A percentile compares a stretch with the other conserved stretches of the same genome.
Evolutionary conservation across 1,140 invertebrate genomes (phyloP).

Genomic region (Psilanteris sp.): DNA sequence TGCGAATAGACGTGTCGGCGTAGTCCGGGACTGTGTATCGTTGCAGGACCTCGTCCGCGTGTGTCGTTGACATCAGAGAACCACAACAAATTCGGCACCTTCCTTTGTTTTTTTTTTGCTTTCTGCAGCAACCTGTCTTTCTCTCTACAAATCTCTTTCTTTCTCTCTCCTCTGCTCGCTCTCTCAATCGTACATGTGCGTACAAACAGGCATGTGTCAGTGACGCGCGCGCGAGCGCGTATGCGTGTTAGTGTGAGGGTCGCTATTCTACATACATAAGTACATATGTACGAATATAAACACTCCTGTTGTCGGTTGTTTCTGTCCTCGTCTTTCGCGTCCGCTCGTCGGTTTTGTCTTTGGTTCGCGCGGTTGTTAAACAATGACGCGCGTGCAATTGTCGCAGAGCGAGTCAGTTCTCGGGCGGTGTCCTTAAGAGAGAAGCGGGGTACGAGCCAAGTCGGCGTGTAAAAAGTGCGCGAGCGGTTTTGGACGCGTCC

Average conservation of each 20-base stretch:
- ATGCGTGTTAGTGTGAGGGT: no score
- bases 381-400: no score
- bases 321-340: no score
- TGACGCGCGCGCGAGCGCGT: no score
- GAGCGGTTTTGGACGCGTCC: not conserved
- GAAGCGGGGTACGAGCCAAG: not conserved
- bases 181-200: no score
- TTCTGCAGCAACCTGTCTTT: no score
- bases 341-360: not conserved
- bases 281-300: not conserved
- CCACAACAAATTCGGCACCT: not conserved
- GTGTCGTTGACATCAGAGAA: constrained; percentile 25
- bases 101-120: constrained; percentile 1
- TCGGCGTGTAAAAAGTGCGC: not conserved
- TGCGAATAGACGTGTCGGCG: constrained; percentile 52
- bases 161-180: not conserved
- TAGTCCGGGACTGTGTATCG: not conserved
- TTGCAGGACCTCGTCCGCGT: not conserved
- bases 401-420: constrained; percentile 1
- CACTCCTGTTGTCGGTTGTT: no score
- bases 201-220: no score
- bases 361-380: no score
- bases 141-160: no score
- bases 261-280: no score
- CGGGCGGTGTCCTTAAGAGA: constrained; percentile 17